Base-by-base conservation (phyloP, 2,113 vertebrate species). In the Parotia lawesii region DNA sequence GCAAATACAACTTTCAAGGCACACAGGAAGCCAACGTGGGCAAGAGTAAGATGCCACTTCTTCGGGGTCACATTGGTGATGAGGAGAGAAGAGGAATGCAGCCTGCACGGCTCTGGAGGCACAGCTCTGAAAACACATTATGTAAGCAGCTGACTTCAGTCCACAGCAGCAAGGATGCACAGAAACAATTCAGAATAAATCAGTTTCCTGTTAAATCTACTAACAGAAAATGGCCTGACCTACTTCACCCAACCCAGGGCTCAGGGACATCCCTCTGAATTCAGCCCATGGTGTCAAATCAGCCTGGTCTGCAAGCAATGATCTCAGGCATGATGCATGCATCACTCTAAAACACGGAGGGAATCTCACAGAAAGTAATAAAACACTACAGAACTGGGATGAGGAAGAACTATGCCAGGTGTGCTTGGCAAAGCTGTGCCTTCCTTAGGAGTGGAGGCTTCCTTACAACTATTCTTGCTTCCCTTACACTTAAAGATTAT, bases 51-150 rank as follows among this genome's bases (percentile, higher is more conserved):
- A 44, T 93, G 84, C 51, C 37, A 31, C 58, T 91, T 90, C 57
- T 85, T 38, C 20, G 67, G 54, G 87, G 83, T 80, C 78, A 80
- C 78, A 19, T 50, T 6, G 31, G 74, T 91, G 86, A 90, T 93
- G 94, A 94, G 90, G 70, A 93, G 87, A 57, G 60, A 82, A 83
- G 77, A 95, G 70, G 81, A 77, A 93, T 87, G 91, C 84, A 91
- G 83, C 69, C 87, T 69, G 76, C 80, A 17, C 4, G 8, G 50
- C 80, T 86, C 72, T 69, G 35, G 29, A 81, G 62, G 82, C 64
- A 74, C 73, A 78, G 90, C 79, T 85, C 77, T 69, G 83, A 66
- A 90, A 96, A 94, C 60, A 75, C 65, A 19, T 93, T 66, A 67
- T 42, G 81, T 60, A 78, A 90, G 72, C 92, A 87, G 76, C 85